These are phyloP conservation scores for Ctenicera cuprea DNA, from an alignment of 2,888 invertebrate species.

Conservation along the genomic window DNA sequence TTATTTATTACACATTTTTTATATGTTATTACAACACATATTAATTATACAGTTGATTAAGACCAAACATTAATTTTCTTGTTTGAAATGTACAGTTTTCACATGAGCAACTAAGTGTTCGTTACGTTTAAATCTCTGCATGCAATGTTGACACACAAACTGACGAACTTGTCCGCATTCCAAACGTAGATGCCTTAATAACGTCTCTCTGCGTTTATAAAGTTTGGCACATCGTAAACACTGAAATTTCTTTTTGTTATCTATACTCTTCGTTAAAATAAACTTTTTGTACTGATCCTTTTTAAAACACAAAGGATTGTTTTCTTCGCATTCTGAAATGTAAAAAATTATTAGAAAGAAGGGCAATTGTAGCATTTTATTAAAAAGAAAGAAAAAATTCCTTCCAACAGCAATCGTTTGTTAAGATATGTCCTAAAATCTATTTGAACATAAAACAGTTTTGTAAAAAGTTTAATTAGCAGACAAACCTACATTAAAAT, in stretches of 20 bases:
- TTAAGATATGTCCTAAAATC: too few relatives aligned
- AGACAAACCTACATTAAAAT: too few relatives aligned
- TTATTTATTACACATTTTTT: too few relatives aligned
- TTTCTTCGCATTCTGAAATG: conserved; percentile 16
- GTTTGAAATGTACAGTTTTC: conserved; percentile 26
- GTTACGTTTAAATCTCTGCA: conserved; percentile 37
- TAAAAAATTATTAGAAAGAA: conserved; percentile 11
- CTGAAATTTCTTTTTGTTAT: conserved; percentile 32
- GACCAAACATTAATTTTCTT: neutral
- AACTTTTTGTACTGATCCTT: conserved; percentile 32
- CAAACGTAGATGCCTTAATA: conserved; percentile 38
- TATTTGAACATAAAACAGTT: too few relatives aligned
- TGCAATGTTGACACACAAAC: conserved; percentile 25
- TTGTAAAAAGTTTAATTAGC: too few relatives aligned
- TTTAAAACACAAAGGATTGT: neutral
- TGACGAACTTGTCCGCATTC: conserved; percentile 38
- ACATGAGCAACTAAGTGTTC: conserved; percentile 37
- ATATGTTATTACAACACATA: too few relatives aligned
- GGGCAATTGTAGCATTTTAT: neutral
- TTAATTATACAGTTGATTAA: too few relatives aligned
- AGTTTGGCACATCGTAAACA: conserved; percentile 38
- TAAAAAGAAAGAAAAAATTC: too few relatives aligned
- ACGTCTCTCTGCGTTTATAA: conserved; percentile 34
- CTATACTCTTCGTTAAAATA: conserved; percentile 15
- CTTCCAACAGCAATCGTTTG: too few relatives aligned